phyloP scores from a whole-genome alignment of 2,113 vertebrate species.

The Narcine bancroftii region DNA sequence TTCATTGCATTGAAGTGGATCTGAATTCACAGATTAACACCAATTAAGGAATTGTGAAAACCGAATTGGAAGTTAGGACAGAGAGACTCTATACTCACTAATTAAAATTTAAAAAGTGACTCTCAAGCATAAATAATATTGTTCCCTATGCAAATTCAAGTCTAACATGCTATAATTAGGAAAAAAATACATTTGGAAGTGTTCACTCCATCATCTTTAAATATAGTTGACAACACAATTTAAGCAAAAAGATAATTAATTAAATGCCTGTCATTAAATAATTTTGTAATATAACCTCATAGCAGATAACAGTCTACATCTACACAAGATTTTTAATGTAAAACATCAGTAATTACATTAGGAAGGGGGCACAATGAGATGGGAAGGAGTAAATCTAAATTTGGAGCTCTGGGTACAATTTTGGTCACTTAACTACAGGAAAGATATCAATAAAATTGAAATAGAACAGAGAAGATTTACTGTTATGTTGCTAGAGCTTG shows the following conservation, averaged over 20 bases:
- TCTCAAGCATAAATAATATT: not conserved
- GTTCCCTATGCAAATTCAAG: not conserved
- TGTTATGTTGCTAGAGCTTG: too few species aligned
- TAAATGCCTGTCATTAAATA: not conserved
- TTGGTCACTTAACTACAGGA: too few species aligned
- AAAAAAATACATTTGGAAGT: not conserved
- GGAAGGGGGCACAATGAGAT: not conserved
- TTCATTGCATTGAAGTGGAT: not conserved
- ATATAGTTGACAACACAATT: not conserved
- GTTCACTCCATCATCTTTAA: not conserved
- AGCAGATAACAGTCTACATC: not conserved
- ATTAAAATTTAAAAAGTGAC: too few species aligned
- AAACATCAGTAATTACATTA: not conserved
- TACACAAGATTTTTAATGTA: not conserved
- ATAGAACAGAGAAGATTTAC: too few species aligned
- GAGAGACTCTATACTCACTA: not conserved
- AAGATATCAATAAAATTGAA: too few species aligned
- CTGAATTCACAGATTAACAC: not conserved
- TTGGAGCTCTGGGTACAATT: too few species aligned
- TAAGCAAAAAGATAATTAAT: not conserved
- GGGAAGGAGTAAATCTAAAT: too few species aligned
- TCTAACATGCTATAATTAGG: not conserved
- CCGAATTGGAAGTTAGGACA: not conserved
- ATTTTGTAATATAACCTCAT: not conserved
- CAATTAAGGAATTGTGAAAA: not conserved